A percentile compares a stretch with the other conserved stretches of the same genome.
These are phyloP conservation scores for Acleris emargana DNA, from an alignment of 2,888 invertebrate genomes.

Conservation along the genomic window DNA sequence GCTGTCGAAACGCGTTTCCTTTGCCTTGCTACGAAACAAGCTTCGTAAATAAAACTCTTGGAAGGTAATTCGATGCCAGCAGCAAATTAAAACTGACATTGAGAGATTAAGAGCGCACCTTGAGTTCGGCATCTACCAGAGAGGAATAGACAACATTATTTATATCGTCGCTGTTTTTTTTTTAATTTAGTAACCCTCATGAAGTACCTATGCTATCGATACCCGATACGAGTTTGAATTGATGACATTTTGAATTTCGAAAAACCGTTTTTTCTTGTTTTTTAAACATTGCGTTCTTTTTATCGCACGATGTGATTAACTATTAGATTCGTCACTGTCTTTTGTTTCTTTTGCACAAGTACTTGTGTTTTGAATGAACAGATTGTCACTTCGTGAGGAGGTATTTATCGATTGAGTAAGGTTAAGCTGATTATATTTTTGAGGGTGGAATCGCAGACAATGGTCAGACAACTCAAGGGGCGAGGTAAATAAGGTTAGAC, in stretches of 20 bases:
- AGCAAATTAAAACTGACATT: constrained; percentile 82
- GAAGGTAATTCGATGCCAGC: constrained; percentile 77
- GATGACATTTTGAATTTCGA: constrained; percentile 3
- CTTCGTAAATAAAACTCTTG: constrained; percentile 77
- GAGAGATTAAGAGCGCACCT: constrained; percentile 78
- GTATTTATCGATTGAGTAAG: constrained; percentile 23
- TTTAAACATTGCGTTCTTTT: neutral
- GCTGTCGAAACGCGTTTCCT: constrained; percentile 76
- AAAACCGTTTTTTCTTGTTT: neutral
- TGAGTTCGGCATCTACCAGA: constrained; percentile 61
- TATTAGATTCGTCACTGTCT: no score
- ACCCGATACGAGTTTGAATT: neutral
- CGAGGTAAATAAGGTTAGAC: constrained; percentile 46
- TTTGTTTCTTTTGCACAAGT: neutral
- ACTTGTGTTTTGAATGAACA: neutral
- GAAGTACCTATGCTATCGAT: neutral
- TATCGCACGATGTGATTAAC: no score
- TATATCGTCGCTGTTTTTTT: constrained; percentile 47
- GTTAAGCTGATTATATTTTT: constrained; percentile 33
- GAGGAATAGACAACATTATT: constrained; percentile 53
- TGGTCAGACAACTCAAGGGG: constrained; percentile 45
- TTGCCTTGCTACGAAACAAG: constrained; percentile 59
- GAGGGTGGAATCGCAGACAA: constrained; percentile 46
- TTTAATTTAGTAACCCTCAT: constrained; percentile 47
- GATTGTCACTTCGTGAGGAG: constrained; percentile 5